A percentile compares a stretch with the other conserved stretches of the same genome.
Evolutionary conservation across 2,888 invertebrate species (phyloP).

Genomic region (Toxonevra muliebris): DNA sequence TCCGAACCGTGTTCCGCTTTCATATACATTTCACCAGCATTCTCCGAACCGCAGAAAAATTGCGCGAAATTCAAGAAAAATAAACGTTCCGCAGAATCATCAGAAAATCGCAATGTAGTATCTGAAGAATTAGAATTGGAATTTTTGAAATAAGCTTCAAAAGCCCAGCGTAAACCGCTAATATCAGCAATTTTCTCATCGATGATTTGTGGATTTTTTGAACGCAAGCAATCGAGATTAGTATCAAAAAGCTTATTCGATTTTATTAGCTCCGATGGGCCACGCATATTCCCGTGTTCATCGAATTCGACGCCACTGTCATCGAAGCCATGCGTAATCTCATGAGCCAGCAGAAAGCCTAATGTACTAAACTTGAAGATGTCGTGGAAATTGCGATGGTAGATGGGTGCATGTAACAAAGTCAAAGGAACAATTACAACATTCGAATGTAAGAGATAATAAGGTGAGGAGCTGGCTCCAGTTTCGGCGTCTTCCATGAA

Average conservation of each 20-base stretch:
- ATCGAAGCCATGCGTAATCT: slow-evolving; percentile 44
- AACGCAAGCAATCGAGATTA: slow-evolving; percentile 34
- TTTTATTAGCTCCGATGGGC: slow-evolving; percentile 25
- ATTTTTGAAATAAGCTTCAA: slow-evolving; percentile 37
- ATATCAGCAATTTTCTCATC: slow-evolving; percentile 45
- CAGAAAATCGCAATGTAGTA: slow-evolving; percentile 12
- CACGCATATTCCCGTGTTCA: slow-evolving; percentile 26
- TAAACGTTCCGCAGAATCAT: slow-evolving; percentile 16
- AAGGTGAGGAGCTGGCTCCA: slow-evolving; percentile 39
- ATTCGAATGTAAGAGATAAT: slow-evolving; percentile 37
- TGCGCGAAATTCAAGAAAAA: slow-evolving; percentile 46
- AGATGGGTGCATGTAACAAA: slow-evolving; percentile 39
- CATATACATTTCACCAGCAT: slow-evolving; percentile 11
- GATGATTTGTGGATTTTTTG: slow-evolving; percentile 34
- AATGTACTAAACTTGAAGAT: slow-evolving; percentile 42
- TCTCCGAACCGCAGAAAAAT: slow-evolving; percentile 41
- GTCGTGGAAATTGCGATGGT: slow-evolving; percentile 33
- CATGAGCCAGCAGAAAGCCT: slow-evolving; percentile 44
- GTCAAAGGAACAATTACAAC: slow-evolving; percentile 39
- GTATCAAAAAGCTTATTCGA: slow-evolving; percentile 29
- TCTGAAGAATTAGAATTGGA: neutral
- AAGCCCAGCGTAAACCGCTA: slow-evolving; percentile 42
- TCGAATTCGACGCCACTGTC: slow-evolving; percentile 35
- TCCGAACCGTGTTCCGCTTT: slow-evolving; percentile 39
- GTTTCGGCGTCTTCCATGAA: slow-evolving; percentile 31